A percentile compares a stretch with the other conserved stretches of the same genome.
phyloP scores from a whole-genome alignment of 2,797 vertebrate species.

The Gila robusta region DNA sequence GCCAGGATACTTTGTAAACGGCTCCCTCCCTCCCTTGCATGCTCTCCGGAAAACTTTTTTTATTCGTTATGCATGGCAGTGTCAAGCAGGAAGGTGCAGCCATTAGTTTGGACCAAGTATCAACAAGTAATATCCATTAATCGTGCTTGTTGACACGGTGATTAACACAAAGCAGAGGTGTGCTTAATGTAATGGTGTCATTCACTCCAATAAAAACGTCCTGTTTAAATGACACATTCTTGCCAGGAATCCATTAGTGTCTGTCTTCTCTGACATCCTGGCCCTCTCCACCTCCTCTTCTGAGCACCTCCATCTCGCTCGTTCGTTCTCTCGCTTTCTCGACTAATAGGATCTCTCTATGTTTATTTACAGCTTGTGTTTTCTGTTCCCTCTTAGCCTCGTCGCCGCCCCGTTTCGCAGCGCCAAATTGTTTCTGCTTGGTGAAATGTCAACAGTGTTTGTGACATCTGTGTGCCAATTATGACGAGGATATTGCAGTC shows the following conservation, averaged over 20 bases:
- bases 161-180: conserved; percentile 69
- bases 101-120: conserved; percentile 61
- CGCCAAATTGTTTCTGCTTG: conserved; percentile 75
- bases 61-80: conserved; percentile 51
- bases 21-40: not conserved
- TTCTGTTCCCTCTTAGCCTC: conserved; percentile 59
- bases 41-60: conserved; percentile 57
- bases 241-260: conserved; percentile 70
- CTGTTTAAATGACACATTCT: conserved; percentile 71
- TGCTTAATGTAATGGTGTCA: conserved; percentile 70
- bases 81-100: conserved; percentile 54
- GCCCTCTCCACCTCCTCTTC: conserved; percentile 59
- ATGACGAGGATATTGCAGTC: conserved; percentile 73
- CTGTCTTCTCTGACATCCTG: conserved; percentile 66
- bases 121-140: conserved; percentile 65
- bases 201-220: conserved; percentile 68
- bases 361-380: conserved; percentile 67
- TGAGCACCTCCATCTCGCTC: conserved; percentile 55
- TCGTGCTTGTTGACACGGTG: conserved; percentile 65
- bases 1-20: conserved; percentile 39
- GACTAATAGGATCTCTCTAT: conserved; percentile 62
- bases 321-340: conserved; percentile 52
- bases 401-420: conserved; percentile 64
- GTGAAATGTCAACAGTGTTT: conserved; percentile 77
- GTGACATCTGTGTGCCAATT: conserved; percentile 75